Evolutionary conservation across 2,797 vertebrate species (phyloP).

Genomic region (Limnodromus scolopaceus): DNA sequence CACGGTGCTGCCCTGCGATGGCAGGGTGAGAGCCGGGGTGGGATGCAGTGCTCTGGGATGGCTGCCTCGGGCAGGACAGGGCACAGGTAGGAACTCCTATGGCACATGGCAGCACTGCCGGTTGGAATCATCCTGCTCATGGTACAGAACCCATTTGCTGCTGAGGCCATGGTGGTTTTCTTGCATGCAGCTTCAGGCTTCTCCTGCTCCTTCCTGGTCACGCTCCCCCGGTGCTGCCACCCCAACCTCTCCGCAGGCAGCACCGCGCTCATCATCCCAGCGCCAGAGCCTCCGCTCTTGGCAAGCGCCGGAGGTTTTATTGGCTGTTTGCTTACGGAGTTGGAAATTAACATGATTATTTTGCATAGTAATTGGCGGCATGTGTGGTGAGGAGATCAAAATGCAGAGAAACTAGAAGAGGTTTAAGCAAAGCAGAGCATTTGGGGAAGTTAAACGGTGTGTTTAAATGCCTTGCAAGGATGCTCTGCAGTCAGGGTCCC

Average conservation of each 20-base stretch:
- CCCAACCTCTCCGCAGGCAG: not conserved
- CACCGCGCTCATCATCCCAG: rapidly evolving
- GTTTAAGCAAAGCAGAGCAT: not conserved
- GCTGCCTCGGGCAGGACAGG: not conserved
- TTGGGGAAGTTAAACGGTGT: not conserved
- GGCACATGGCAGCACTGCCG: rapidly evolving
- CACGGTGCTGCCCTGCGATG: rapidly evolving
- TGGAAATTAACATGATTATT: not conserved
- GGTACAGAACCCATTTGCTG: rapidly evolving
- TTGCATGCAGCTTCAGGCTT: not conserved
- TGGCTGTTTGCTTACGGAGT: not conserved
- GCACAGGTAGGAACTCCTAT: rapidly evolving
- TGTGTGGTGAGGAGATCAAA: not conserved
- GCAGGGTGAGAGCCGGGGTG: rapidly evolving
- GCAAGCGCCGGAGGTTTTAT: not conserved
- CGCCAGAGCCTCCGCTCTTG: not conserved
- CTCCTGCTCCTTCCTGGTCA: rapidly evolving
- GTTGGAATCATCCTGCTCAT: rapidly evolving
- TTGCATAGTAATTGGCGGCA: not conserved
- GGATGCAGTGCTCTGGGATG: rapidly evolving
- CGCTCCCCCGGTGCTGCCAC: rapidly evolving
- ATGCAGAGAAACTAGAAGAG: not conserved
- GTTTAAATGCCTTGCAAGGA: not conserved
- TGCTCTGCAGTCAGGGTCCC: not conserved
- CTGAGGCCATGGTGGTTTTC: rapidly evolving